Evolutionary conservation across 2,888 invertebrate species (phyloP), one percentile per base, ranked within the genome.

Genomic region (Himalopsyche japonica): DNA sequence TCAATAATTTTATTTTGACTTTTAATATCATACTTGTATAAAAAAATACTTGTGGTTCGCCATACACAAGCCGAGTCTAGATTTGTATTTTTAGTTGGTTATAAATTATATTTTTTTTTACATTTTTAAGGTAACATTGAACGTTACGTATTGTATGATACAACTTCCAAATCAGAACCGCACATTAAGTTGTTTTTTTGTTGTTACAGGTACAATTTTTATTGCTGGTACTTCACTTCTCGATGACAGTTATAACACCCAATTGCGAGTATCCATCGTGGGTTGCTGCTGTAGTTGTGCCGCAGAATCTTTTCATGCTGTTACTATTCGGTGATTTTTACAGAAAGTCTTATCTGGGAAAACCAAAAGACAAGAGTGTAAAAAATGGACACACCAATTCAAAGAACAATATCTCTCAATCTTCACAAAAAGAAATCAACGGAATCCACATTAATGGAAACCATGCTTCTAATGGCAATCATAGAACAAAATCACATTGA

Each of bases 271-370:
- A 92, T 88, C 95, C 95, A 1, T 90, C 91, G 12, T 93, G 93
- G 92, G 89, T 90, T 0, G 90, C 92, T 0, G 91, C 92, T 0
- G n/a, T 94, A 0, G 92, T 94, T 77, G 89, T 95, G 0, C 94
- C 94, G 0, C 95, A 95, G 88, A 94, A 95, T 88, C 57, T 94
- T 0, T 94, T 95, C 88, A 95, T 96, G 93, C 90, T 95, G 0
- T 88, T 93, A 3, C 89, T 96, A 1, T 96, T 96, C 88, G 88
- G 91, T 0, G 94, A 95, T 84, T 96, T 96, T 89, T 96, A 95
- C 87, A 92, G 93, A 79, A 94, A 93, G 88, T 88, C 93, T 0
- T 96, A 96, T 88, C 88, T 94, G 1, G 89, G 85, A 24, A 91
- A 91, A 86, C 89, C 90, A 0, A 88, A 49, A 4, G 32, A 84